These are phyloP conservation scores for Marmota flaviventris DNA, from an alignment of 2,113 vertebrate genomes.

Conservation along the genomic window DNA sequence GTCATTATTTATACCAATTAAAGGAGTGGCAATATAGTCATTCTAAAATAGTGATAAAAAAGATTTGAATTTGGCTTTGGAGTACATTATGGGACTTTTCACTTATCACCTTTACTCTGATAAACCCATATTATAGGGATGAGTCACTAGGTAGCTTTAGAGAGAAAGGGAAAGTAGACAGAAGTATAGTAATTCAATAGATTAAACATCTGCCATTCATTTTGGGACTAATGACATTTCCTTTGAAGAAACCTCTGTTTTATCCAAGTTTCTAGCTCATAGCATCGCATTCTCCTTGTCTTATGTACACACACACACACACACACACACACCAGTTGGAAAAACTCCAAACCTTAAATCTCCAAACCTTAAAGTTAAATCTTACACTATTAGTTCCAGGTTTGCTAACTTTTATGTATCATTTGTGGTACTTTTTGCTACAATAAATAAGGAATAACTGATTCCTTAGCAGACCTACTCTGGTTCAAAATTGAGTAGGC, in stretches of 20 bases:
- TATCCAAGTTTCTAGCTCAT: not conserved
- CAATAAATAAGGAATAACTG: not conserved
- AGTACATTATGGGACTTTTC: not conserved
- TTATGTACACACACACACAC: too few species aligned
- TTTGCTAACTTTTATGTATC: not conserved
- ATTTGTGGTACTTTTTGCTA: not conserved
- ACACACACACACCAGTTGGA: not conserved
- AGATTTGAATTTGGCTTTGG: not conserved
- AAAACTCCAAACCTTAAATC: slow-evolving; percentile 32
- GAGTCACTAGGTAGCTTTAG: not conserved
- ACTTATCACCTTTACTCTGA: not conserved
- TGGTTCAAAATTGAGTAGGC: not conserved
- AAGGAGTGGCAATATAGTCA: not conserved
- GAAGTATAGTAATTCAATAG: slow-evolving; percentile 39
- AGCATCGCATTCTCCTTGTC: not conserved
- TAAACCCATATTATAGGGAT: not conserved
- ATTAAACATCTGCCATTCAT: not conserved
- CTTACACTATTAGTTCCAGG: not conserved
- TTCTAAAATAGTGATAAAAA: not conserved
- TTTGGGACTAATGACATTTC: not conserved
- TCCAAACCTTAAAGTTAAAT: slow-evolving; percentile 13
- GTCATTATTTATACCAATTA: slow-evolving; percentile 26
- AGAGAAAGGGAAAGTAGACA: slow-evolving; percentile 9
- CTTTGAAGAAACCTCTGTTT: slow-evolving; percentile 25
- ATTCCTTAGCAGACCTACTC: not conserved